Base-by-base conservation (phyloP, 2,113 vertebrate species). In the Cichladusa arquata region DNA sequence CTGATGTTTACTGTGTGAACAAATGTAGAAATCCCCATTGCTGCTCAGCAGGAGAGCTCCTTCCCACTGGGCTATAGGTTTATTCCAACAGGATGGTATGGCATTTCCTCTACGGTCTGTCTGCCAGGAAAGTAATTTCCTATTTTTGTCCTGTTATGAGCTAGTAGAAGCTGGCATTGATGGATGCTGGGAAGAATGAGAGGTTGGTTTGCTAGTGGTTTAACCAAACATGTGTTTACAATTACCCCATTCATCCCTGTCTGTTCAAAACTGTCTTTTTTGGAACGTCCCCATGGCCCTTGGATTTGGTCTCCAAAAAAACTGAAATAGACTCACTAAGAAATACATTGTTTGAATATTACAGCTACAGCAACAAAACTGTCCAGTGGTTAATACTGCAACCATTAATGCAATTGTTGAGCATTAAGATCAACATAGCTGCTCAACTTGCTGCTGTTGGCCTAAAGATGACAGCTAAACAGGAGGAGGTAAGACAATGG, bases 221-320 rank as follows among this genome's bases (percentile, higher is more conserved):
- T 95, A 96, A 93, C 92, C 69, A 96, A 96, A 94, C 90, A 94
- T 92, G 53, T 95, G 95, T 96, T 96, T 96, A 96, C 86, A 96
- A 96, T 97, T 96, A 96, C 86, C 73, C 80, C 61, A 92, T 92
- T 95, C 95, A 96, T 95, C 79, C 69, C 77, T 81, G 82, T 76
- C 86, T 86, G n/a, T 47, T 48, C 87, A 90, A 90, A 93, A 86
- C 80, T 94, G 94, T 91, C 69, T 88, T 93, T 83, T 96, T 72
- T 90, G 90, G 93, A 96, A 94, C 3, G 5, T 79, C 86, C 86
- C 65, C 64, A 72, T 19, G 53, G 79, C 72, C 67, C 62, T 67
- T 81, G 80, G 64, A 78, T 96, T 86, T 71, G 82, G 81, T 48
- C 57, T 93, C 80, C 51, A 80, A 71, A 94, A 94, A 84, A 33